Percentiles rank a stretch among this genome's conserved stretches.
Conservation (phyloP, 1,140 invertebrate genomes). For the Papilio xuthus region DNA sequence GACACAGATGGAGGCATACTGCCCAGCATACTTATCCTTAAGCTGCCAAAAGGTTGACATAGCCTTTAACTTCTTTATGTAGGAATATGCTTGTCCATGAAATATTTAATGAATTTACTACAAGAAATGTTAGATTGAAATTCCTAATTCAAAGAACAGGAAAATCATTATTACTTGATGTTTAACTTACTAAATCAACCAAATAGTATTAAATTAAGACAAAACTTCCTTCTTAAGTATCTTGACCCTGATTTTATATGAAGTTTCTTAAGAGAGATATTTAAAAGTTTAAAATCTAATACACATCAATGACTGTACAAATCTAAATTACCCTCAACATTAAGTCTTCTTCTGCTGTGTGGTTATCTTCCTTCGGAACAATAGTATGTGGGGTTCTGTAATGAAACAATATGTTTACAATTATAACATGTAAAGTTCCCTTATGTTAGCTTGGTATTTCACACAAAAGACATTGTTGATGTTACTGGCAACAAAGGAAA, state of each 20-base stretch:
- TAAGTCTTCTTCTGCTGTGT: slow-evolving; percentile 70
- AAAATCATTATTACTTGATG: neutral
- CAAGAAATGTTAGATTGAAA: neutral
- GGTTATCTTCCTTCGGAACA: slow-evolving; percentile 85
- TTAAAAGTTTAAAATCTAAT: slow-evolving; percentile 52
- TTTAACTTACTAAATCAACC: neutral
- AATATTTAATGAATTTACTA: neutral
- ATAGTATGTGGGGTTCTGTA: slow-evolving; percentile 86
- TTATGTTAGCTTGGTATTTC: slow-evolving; percentile 31
- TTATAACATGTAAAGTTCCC: neutral
- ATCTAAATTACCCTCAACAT: slow-evolving; percentile 42
- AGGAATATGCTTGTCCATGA: neutral
- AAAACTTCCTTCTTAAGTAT: neutral
- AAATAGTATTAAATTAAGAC: neutral
- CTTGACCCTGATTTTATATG: slow-evolving; percentile 11
- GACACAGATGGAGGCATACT: too few species aligned
- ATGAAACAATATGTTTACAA: slow-evolving; percentile 46
- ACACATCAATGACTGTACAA: slow-evolving; percentile 52
- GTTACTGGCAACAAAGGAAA: too few species aligned
- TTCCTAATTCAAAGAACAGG: neutral
- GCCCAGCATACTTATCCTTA: too few species aligned
- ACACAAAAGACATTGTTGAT: too few species aligned
- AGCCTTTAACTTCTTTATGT: too few species aligned
- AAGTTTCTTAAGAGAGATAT: slow-evolving; percentile 28
- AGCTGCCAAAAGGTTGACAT: too few species aligned